Base-by-base conservation (phyloP, 2,888 invertebrate genomes). In the Polyommatus icarus region DNA sequence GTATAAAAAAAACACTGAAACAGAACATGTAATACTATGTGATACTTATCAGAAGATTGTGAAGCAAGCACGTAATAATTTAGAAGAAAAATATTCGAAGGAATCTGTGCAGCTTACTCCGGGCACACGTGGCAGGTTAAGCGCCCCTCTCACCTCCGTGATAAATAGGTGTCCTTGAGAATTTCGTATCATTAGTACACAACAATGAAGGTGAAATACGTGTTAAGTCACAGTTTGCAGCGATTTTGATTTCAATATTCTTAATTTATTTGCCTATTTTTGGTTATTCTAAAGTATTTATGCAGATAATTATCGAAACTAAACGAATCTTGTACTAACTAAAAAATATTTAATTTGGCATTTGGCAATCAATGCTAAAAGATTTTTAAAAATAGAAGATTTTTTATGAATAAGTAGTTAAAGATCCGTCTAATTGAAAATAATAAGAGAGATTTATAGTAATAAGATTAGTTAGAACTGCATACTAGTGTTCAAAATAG, bases 161-260 rank as follows among this genome's bases (percentile, higher is more conserved):
- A 75, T 75, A 75, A 54, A 75, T 75, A 50, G 29, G 18, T 54
- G 75, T 75, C 75, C 75, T 75, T 75, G 75, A 75, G 54, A 75
- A 54, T 75, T 75, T 75, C 75, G 75, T 75, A 75, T 75, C 75
- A 75, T 75, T 75, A 75, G 75, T 46, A 54, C 40, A 73, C 75
- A 75, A 75, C 75, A 75, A 54, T 50, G 54, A 15, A 50, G 75
- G 75, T 75, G 50, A 50, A 75, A 29, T 29, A 1, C 29, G 20
- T 75, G 12, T 18, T 18, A 50, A 75, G 75, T 18, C 75, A 75
- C 7, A 29, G 24, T 8, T 15, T 29, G 7, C 7, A 54, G 54
- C 75, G 75, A 20, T 72, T 20, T 15, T 24, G 1, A 18, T 54
- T 75, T 71, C 18, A 29, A 54, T 18, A 54, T 54, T 46, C 46